Conservation (phyloP, 1,140 invertebrate genomes). For the Orius insidiosus region DNA sequence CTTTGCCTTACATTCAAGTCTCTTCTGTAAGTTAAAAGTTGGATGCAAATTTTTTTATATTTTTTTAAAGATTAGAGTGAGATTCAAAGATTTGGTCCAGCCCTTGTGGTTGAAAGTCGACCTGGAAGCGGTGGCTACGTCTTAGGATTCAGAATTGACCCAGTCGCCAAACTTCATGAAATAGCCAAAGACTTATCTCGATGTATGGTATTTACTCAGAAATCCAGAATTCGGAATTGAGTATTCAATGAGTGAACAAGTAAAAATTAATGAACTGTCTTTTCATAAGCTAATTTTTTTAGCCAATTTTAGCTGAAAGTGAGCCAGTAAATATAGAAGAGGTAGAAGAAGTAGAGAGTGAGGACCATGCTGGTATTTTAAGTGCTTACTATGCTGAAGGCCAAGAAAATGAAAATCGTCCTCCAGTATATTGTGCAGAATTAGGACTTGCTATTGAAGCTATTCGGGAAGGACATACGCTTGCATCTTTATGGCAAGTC, state of each 20-base stretch:
- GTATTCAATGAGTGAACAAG: constrained; percentile 26
- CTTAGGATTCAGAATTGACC: constrained; percentile 87
- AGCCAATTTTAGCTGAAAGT: constrained; percentile 16
- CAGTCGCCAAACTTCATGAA: constrained; percentile 57
- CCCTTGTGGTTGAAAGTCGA: constrained; percentile 76
- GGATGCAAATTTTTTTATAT: constrained; percentile 2
- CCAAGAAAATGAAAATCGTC: constrained; percentile 27
- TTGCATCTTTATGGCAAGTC: constrained; percentile 72
- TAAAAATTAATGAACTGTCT: constrained; percentile 4
- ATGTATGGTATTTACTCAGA: constrained; percentile 61
- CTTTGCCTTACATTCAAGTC: constrained; percentile 87
- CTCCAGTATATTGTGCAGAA: constrained; percentile 55
- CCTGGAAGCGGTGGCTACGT: constrained; percentile 78
- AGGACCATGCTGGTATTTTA: constrained; percentile 58
- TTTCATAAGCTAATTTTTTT: background rate
- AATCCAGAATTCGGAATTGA: constrained; percentile 86
- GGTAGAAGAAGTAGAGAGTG: constrained; percentile 41
- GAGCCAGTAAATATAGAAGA: constrained; percentile 30
- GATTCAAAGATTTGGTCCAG: constrained; percentile 91
- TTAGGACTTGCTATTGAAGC: constrained; percentile 72
- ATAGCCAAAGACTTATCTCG: constrained; percentile 63
- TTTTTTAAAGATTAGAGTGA: constrained; percentile 50
- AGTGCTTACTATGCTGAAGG: constrained; percentile 64
- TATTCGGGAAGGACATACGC: constrained; percentile 62
- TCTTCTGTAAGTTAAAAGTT: constrained; percentile 42